Conservation (phyloP, 1,140 invertebrate genomes). For the Sitobion miscanthi region DNA sequence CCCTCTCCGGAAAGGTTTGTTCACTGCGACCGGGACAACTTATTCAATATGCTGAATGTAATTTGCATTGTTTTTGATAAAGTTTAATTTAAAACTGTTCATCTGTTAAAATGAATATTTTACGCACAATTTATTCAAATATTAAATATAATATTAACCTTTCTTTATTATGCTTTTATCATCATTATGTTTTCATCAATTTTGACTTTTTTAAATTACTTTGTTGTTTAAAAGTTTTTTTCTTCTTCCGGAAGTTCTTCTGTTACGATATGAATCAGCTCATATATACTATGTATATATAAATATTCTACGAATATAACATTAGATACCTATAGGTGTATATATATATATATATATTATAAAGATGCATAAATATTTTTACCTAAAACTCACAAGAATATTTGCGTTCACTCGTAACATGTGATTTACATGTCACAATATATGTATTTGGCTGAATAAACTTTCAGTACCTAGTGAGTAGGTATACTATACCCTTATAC, state of each 20-base stretch:
- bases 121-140: background rate
- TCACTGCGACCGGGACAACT: background rate
- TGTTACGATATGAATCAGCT: background rate
- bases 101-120: background rate
- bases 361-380: background rate
- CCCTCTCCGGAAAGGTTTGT: background rate
- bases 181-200: background rate
- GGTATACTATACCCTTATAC: background rate
- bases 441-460: background rate
- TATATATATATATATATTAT: too few species aligned
- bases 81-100: background rate
- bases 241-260: background rate
- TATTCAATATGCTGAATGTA: background rate
- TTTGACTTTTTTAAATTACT: background rate
- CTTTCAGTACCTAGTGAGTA: background rate
- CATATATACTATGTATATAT: background rate
- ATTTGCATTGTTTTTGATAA: background rate
- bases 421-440: background rate
- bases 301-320: background rate
- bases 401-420: background rate
- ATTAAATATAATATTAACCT: background rate
- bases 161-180: background rate
- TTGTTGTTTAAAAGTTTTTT: background rate
- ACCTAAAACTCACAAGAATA: background rate
- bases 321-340: background rate